Evolutionary conservation across 2,113 vertebrate genomes (phyloP).

Genomic region (Forbesichthys papilliferus): DNA sequence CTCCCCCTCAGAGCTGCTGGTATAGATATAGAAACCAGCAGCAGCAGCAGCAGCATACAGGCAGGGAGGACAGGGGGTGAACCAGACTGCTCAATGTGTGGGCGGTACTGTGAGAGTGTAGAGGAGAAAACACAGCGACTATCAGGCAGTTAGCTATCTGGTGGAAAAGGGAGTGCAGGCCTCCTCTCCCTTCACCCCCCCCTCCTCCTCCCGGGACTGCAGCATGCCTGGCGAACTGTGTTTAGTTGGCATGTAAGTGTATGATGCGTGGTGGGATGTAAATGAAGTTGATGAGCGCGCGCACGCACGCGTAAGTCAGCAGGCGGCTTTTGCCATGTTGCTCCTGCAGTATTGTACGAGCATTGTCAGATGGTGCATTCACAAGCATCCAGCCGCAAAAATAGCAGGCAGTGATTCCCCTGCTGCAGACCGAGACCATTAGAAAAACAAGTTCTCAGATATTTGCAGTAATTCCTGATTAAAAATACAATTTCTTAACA

Average conservation of each 20-base stretch:
- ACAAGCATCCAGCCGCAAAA: background rate
- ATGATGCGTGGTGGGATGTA: slow-evolving; percentile 53
- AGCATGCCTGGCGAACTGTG: slow-evolving; percentile 55
- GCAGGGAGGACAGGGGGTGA: slow-evolving; percentile 65
- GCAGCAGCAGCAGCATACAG: slow-evolving; percentile 39
- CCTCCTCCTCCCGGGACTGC: slow-evolving; percentile 65
- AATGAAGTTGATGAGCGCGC: slow-evolving; percentile 45
- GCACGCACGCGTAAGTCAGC: slow-evolving; percentile 31
- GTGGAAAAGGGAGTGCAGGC: slow-evolving; percentile 45
- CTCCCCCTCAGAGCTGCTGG: slow-evolving; percentile 61
- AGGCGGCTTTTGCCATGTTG: background rate
- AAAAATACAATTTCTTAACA: no score
- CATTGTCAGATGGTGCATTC: background rate
- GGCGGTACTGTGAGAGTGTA: slow-evolving; percentile 52
- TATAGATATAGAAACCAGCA: slow-evolving; percentile 59
- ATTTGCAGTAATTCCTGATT: no score
- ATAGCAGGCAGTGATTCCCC: background rate
- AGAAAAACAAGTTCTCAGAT: no score
- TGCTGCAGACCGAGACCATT: no score
- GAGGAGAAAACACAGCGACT: slow-evolving; percentile 29
- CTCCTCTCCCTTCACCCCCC: background rate
- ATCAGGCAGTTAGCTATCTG: slow-evolving; percentile 52
- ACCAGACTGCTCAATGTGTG: slow-evolving; percentile 71
- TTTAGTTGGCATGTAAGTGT: slow-evolving; percentile 43
- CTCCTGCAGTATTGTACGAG: slow-evolving; percentile 7